A percentile compares a stretch with the other conserved stretches of the same genome.
Evolutionary conservation across 2,888 invertebrate genomes (phyloP).

Genomic region (Coelogynopora nodosa): DNA sequence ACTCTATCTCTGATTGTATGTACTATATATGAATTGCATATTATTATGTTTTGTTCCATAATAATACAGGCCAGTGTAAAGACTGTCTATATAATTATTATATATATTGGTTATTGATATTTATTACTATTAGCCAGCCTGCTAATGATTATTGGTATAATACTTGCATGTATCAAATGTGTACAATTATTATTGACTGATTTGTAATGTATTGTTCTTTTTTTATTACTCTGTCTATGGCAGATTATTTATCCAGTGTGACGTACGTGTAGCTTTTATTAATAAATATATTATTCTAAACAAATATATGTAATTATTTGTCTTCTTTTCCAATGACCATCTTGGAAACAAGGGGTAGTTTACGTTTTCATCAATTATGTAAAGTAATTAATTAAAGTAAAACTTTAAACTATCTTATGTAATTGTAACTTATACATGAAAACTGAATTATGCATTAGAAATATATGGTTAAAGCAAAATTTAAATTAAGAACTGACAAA

Average conservation of each 20-base stretch:
- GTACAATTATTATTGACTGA: not conserved
- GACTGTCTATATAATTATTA: not conserved
- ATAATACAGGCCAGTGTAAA: not conserved
- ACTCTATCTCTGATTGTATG: not conserved
- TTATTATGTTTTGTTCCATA: not conserved
- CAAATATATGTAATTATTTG: too few relatives aligned
- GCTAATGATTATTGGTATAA: not conserved
- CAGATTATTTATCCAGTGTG: not conserved
- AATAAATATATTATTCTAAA: not conserved
- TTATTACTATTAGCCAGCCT: not conserved
- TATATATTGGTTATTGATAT: not conserved
- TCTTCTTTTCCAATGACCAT: too few relatives aligned
- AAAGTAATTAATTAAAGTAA: too few relatives aligned
- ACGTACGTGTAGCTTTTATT: not conserved
- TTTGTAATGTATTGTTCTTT: not conserved
- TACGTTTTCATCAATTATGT: too few relatives aligned
- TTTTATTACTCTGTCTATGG: not conserved
- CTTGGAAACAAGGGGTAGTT: too few relatives aligned
- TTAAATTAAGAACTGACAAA: too few relatives aligned
- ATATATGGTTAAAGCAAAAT: too few relatives aligned
- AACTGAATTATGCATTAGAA: too few relatives aligned
- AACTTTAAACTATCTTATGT: too few relatives aligned
- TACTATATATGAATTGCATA: not conserved
- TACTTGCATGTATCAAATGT: not conserved
- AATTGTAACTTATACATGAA: too few relatives aligned